Evolutionary conservation across 2,888 invertebrate species (phyloP).

Genomic region (Malacosoma neustria): DNA sequence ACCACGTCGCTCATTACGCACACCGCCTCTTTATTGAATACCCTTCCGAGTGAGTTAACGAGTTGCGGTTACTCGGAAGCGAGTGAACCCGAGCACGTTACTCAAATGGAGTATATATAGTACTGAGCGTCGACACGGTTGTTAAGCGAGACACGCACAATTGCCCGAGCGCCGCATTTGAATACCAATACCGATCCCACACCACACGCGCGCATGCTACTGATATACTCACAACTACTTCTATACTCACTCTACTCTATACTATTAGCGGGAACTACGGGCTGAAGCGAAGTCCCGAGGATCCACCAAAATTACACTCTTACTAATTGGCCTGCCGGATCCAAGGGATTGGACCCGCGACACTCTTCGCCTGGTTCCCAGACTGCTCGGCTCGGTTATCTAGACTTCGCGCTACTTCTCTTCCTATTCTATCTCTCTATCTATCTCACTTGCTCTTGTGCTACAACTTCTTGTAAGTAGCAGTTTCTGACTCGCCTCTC

Average conservation of each 20-base stretch:
- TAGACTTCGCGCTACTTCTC: slow-evolving; percentile 67
- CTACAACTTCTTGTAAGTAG: slow-evolving; percentile 69
- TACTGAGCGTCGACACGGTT: slow-evolving; percentile 20
- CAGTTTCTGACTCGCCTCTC: slow-evolving; percentile 62
- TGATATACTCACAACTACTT: slow-evolving; percentile 67
- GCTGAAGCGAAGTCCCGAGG: slow-evolving; percentile 59
- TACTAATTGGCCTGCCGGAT: slow-evolving; percentile 41
- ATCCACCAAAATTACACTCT: slow-evolving; percentile 44
- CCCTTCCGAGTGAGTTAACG: slow-evolving; percentile 4
- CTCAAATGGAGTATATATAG: slow-evolving; percentile 2
- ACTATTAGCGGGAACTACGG: slow-evolving; percentile 67
- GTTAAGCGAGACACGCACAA: slow-evolving; percentile 49
- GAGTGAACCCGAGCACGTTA: slow-evolving; percentile 4
- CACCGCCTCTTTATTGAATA: background rate
- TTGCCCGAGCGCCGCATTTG: slow-evolving; percentile 78
- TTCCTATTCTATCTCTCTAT: slow-evolving; percentile 66
- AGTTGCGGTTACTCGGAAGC: slow-evolving; percentile 2
- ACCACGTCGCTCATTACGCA: slow-evolving; percentile 8
- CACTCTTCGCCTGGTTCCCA: slow-evolving; percentile 57
- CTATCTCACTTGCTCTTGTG: slow-evolving; percentile 66
- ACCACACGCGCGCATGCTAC: slow-evolving; percentile 72
- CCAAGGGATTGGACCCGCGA: slow-evolving; percentile 53
- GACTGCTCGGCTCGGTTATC: slow-evolving; percentile 60
- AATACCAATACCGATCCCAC: slow-evolving; percentile 80
- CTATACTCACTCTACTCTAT: slow-evolving; percentile 64